Evolutionary conservation across 2,113 vertebrate genomes (phyloP).

Genomic region (Tetrax tetrax): DNA sequence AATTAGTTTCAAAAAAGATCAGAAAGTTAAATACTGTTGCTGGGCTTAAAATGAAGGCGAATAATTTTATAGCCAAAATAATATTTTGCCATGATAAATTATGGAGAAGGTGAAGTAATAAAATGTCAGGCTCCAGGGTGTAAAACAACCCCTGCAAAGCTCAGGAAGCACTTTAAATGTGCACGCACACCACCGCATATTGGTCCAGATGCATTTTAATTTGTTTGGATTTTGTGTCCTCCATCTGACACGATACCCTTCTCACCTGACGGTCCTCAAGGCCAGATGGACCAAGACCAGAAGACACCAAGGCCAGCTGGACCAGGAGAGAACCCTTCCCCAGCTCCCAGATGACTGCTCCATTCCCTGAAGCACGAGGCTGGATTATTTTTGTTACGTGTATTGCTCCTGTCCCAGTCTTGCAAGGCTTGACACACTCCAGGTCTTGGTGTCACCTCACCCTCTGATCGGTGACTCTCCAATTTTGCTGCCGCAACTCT

Average conservation of each 20-base stretch:
- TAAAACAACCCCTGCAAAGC: constrained; percentile 32
- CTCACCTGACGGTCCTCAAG: background rate
- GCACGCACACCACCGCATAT: background rate
- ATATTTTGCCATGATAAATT: constrained; percentile 56
- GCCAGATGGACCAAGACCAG: background rate
- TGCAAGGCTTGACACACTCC: background rate
- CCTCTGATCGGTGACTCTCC: background rate
- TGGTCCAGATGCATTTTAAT: constrained; percentile 8
- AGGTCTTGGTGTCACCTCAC: background rate
- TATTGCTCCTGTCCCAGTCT: background rate
- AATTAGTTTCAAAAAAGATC: constrained; percentile 37
- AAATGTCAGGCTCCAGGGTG: constrained; percentile 29
- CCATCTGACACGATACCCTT: background rate
- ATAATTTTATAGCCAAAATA: constrained; percentile 55
- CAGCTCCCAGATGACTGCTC: background rate
- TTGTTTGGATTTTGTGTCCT: background rate
- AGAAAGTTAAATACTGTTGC: constrained; percentile 45
- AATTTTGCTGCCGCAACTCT: background rate
- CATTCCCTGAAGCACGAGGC: background rate
- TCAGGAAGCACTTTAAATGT: background rate
- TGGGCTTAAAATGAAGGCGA: constrained; percentile 2
- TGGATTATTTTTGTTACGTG: background rate
- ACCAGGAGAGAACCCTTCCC: background rate
- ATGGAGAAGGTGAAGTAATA: constrained; percentile 24
- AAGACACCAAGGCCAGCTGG: background rate